A percentile compares a stretch with the other conserved stretches of the same genome.
Evolutionary conservation across 2,113 vertebrate species (phyloP).

Genomic region (Vulpes ferrilata): DNA sequence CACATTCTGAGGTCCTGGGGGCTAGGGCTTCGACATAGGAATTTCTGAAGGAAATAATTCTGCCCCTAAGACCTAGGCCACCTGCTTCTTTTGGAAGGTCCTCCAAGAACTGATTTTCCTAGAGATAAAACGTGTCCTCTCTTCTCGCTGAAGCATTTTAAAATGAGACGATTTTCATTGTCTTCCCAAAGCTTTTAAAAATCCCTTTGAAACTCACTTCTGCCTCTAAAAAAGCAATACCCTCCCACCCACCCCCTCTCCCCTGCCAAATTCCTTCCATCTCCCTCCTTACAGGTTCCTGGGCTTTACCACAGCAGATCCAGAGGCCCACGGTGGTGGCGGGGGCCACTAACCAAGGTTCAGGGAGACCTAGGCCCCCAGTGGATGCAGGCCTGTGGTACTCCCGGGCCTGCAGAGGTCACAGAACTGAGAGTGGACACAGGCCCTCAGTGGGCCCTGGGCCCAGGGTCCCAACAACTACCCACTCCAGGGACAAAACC

Average conservation of each 20-base stretch:
- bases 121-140: conserved; percentile 18
- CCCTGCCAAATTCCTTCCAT: not conserved
- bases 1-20: not conserved
- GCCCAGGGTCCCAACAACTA: not conserved
- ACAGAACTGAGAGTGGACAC: not conserved
- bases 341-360: not conserved
- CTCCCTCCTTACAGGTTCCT: not conserved
- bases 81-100: not conserved
- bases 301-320: not conserved
- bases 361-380: not conserved
- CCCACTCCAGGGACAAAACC: not conserved
- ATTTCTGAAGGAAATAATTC: not conserved
- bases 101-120: conserved; percentile 41
- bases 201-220: not conserved
- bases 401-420: not conserved
- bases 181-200: conserved; percentile 41
- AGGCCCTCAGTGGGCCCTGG: not conserved
- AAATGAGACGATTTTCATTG: not conserved
- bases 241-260: too few species aligned
- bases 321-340: not conserved
- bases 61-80: not conserved
- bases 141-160: conserved; percentile 35
- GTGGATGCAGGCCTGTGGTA: not conserved
- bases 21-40: not conserved
- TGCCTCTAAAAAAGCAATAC: not conserved